Conservation (phyloP, 2,888 invertebrate genomes). For the Tipula helvola region DNA sequence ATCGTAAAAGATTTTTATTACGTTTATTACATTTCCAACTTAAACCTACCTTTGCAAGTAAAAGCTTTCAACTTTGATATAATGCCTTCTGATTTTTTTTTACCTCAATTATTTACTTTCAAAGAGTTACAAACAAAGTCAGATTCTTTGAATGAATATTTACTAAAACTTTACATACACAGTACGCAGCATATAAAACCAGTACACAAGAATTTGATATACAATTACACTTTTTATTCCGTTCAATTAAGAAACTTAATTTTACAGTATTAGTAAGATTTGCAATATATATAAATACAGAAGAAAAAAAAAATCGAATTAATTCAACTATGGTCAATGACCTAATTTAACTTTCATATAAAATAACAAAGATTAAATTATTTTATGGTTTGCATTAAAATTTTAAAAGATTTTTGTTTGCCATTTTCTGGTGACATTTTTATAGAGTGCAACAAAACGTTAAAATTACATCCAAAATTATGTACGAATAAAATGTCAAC, state of each 20-base stretch:
- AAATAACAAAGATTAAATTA: not conserved
- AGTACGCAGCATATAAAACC: not conserved
- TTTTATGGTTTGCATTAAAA: not conserved
- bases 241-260: not conserved
- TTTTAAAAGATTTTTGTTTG: not conserved
- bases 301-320: not conserved
- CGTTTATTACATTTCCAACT: not conserved
- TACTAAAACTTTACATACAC: not conserved
- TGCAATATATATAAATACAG: not conserved
- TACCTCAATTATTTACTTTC: not conserved
- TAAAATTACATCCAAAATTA: not conserved
- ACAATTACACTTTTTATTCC: not conserved
- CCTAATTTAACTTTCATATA: not conserved
- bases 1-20: too few relatives aligned
- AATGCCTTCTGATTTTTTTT: not conserved
- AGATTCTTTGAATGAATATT: not conserved
- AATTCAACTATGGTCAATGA: not conserved
- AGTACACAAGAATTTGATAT: not conserved
- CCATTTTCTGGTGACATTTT: not conserved
- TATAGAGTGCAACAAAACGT: not conserved
- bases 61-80: not conserved
- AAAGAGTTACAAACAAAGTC: not conserved
- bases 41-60: not conserved
- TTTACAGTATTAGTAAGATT: not conserved
- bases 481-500: not conserved